These are phyloP conservation scores for Anguilla megastoma DNA, from an alignment of 2,797 vertebrate genomes.

Conservation along the genomic window DNA sequence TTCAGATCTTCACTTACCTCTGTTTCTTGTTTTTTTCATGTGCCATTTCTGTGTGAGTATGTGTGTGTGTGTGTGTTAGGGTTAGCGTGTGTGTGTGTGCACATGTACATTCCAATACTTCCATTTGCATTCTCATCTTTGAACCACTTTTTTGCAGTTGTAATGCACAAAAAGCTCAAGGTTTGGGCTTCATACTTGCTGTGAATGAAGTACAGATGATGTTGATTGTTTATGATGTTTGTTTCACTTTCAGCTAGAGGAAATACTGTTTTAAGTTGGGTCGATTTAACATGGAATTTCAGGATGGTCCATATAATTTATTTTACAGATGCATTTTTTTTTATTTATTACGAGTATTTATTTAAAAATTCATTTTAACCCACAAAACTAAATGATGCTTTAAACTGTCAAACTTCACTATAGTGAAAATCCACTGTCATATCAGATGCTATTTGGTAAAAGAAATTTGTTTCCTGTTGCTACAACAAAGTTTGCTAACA, in stretches of 20 bases:
- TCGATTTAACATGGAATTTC: conserved; percentile 58
- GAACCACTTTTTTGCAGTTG: conserved; percentile 24
- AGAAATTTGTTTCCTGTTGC: not conserved
- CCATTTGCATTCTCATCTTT: conserved; percentile 17
- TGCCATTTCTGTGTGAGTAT: not conserved
- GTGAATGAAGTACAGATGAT: conserved; percentile 31
- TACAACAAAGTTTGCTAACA: not conserved
- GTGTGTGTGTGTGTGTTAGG: not conserved
- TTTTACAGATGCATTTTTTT: not conserved
- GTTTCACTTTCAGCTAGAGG: conserved; percentile 49
- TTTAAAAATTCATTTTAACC: not conserved
- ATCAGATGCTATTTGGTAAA: no score
- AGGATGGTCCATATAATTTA: conserved; percentile 26
- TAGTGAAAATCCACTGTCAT: not conserved
- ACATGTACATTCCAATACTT: not conserved
- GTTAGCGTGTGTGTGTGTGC: not conserved
- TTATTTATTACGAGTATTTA: not conserved
- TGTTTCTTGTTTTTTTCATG: conserved; percentile 13
- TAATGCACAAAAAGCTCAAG: conserved; percentile 21
- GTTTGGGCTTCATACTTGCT: conserved; percentile 26
- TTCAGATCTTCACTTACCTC: conserved; percentile 44
- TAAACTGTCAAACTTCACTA: conserved; percentile 1
- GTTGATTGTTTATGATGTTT: conserved; percentile 26
- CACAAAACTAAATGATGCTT: conserved; percentile 20
- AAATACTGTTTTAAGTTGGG: conserved; percentile 53